These are phyloP conservation scores for Pterostichus niger DNA, from an alignment of 2,888 invertebrate genomes.

Conservation along the genomic window DNA sequence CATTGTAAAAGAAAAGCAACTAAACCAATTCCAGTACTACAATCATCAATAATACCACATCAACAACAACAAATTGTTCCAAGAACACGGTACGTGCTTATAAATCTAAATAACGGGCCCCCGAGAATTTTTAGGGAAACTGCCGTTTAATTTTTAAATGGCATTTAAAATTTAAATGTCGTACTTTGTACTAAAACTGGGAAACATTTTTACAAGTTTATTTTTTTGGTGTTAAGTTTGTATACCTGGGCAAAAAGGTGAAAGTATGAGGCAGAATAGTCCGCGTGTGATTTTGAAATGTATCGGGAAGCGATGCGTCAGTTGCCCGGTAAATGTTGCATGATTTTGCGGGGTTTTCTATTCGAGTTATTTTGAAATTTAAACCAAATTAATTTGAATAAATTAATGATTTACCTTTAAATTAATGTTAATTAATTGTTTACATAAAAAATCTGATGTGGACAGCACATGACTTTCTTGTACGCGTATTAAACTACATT, in stretches of 20 bases:
- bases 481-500: too few relatives aligned
- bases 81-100: conserved; percentile 51
- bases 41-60: conserved; percentile 8
- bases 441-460: too few relatives aligned
- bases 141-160: conserved; percentile 73
- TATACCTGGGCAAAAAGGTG: not conserved
- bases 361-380: too few relatives aligned
- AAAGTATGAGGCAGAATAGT: too few relatives aligned
- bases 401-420: too few relatives aligned
- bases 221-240: not conserved
- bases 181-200: not conserved
- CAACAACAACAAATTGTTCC: conserved; percentile 54
- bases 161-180: not conserved
- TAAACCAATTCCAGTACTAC: conserved; percentile 21
- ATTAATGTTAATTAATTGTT: too few relatives aligned
- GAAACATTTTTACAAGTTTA: not conserved
- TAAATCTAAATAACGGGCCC: conserved; percentile 72
- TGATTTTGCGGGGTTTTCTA: too few relatives aligned
- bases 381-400: too few relatives aligned
- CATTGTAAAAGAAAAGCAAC: conserved; percentile 30
- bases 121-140: conserved; percentile 77
- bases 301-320: too few relatives aligned
- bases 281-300: too few relatives aligned
- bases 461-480: too few relatives aligned
- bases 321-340: too few relatives aligned